These are phyloP conservation scores for Pseudococcus viburni DNA, from an alignment of 2,888 invertebrate species.

Conservation along the genomic window DNA sequence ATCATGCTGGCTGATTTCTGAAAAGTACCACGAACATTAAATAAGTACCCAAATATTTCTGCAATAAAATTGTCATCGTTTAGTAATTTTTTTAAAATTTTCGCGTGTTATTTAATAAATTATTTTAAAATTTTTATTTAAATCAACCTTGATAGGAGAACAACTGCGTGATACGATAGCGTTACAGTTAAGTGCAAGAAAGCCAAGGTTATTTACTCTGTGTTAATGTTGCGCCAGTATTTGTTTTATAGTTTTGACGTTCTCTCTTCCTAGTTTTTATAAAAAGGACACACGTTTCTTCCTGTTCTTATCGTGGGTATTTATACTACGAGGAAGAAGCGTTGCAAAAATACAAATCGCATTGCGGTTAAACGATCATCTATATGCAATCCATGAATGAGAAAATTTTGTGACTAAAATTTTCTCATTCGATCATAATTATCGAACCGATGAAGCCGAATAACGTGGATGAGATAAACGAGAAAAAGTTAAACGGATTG, in stretches of 20 bases:
- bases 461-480: neutral
- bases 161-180: conserved; percentile 38
- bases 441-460: neutral
- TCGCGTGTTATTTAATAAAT: neutral
- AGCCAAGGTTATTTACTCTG: conserved; percentile 28
- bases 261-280: conserved; percentile 1
- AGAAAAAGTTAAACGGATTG: neutral
- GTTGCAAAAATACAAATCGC: conserved; percentile 7
- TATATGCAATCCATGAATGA: conserved; percentile 6
- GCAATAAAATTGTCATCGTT: neutral
- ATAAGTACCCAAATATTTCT: neutral
- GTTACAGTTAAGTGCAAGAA: conserved; percentile 42
- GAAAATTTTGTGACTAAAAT: conserved; percentile 1
- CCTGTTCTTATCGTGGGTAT: conserved; percentile 16
- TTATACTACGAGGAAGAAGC: neutral
- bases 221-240: conserved; percentile 39
- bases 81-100: neutral
- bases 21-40: neutral
- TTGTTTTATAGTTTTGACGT: conserved; percentile 45
- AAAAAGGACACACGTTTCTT: conserved; percentile 34
- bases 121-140: neutral
- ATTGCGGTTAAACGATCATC: neutral
- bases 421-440: neutral
- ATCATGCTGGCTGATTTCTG: too few species aligned
- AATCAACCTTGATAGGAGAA: conserved; percentile 33